A percentile compares a stretch with the other conserved stretches of the same genome.
These are phyloP conservation scores for Unio pictorum DNA, from an alignment of 2,888 invertebrate genomes.

Conservation along the genomic window DNA sequence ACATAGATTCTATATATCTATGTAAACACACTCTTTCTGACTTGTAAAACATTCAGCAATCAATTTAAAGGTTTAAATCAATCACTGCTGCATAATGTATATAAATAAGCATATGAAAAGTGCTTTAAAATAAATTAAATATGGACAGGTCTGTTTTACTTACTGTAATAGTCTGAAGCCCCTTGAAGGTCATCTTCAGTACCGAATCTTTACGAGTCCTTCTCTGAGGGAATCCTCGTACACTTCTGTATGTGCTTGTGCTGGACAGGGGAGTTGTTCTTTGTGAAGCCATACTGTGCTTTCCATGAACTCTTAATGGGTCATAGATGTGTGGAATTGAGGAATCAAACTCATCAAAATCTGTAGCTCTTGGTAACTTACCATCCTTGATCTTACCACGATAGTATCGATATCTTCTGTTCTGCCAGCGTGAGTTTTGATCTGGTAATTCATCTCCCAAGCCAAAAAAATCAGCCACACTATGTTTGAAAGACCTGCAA, in stretches of 20 bases:
- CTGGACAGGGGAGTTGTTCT: slow-evolving; percentile 56
- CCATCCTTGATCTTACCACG: slow-evolving; percentile 50
- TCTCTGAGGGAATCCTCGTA: slow-evolving; percentile 31
- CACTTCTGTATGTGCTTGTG: slow-evolving; percentile 41
- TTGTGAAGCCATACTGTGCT: slow-evolving; percentile 30
- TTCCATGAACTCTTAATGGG: slow-evolving; percentile 46
- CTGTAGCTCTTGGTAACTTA: slow-evolving; percentile 41
- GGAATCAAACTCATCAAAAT: slow-evolving; percentile 46
- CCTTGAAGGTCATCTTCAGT: slow-evolving; percentile 85
- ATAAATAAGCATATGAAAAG: too few relatives aligned
- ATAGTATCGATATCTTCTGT: slow-evolving; percentile 76
- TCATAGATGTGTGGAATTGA: slow-evolving; percentile 51
- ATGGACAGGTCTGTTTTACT: slow-evolving; percentile 47
- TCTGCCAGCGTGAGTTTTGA: slow-evolving; percentile 77
- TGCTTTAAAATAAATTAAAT: too few relatives aligned
- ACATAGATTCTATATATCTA: too few relatives aligned
- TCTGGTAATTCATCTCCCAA: slow-evolving; percentile 84
- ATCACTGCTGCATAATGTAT: too few relatives aligned
- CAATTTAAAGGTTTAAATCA: too few relatives aligned
- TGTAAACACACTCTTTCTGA: too few relatives aligned
- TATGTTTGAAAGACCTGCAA: slow-evolving; percentile 81
- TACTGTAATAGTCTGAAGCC: slow-evolving; percentile 85
- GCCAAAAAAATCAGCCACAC: slow-evolving; percentile 89
- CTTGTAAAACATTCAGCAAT: too few relatives aligned
- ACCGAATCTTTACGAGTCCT: slow-evolving; percentile 79